These are phyloP conservation scores for Glyptemys insculpta DNA, from an alignment of 2,797 vertebrate species.

Conservation along the genomic window DNA sequence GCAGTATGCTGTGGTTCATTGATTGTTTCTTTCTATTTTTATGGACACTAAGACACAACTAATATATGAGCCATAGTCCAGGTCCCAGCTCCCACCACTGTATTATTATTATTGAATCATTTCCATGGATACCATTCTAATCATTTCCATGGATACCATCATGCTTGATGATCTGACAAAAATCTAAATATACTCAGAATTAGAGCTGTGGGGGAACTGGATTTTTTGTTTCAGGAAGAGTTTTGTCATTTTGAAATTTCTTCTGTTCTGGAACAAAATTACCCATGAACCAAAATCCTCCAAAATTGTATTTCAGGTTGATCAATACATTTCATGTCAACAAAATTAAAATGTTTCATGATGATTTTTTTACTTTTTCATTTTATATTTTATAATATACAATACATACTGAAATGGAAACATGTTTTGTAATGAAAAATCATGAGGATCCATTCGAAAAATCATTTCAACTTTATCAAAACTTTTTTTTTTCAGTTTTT, in stretches of 20 bases:
- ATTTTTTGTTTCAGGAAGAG: neutral
- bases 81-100: neutral
- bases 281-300: neutral
- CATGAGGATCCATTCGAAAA: neutral
- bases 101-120: conserved; percentile 34
- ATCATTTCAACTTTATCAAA: neutral
- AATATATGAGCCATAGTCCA: conserved; percentile 8
- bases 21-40: conserved; percentile 23
- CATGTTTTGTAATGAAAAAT: neutral
- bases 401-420: neutral
- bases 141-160: conserved; percentile 42
- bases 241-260: neutral
- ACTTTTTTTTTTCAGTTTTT: neutral
- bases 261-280: neutral
- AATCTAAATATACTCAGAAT: neutral
- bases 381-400: neutral
- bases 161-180: neutral
- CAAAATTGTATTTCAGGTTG: neutral
- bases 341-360: neutral
- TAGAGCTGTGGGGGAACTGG: neutral
- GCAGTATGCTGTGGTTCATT: neutral
- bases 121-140: conserved; percentile 42
- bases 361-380: neutral
- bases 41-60: conserved; percentile 4
- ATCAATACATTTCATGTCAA: neutral